Conservation (phyloP, 2,797 vertebrate species). For the Nannoperca obscura region DNA sequence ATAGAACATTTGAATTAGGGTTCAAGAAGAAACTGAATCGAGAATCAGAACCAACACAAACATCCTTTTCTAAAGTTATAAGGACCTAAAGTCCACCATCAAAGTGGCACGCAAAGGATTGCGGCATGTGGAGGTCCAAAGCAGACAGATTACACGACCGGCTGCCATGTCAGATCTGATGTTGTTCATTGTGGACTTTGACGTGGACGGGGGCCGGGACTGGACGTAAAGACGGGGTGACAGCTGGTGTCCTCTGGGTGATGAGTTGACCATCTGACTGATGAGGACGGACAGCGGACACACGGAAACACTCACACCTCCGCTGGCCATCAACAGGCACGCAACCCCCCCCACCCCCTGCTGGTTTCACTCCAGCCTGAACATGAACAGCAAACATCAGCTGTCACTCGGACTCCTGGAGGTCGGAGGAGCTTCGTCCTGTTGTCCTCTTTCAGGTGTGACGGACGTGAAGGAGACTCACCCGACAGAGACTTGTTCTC, state of each 20-base stretch:
- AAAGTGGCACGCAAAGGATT: neutral
- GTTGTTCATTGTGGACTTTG: slow-evolving; percentile 6
- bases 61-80: neutral
- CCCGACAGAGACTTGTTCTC: too few relatives aligned
- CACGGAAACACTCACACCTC: slow-evolving; percentile 40
- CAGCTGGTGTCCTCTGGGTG: slow-evolving; percentile 54
- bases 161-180: neutral
- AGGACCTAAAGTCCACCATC: neutral
- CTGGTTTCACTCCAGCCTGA: neutral
- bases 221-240: slow-evolving; percentile 36
- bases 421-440: neutral
- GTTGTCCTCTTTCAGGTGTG: neutral
- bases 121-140: neutral
- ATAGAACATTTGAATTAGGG: too few relatives aligned
- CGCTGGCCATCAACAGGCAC: slow-evolving; percentile 19
- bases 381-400: neutral
- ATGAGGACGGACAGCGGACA: slow-evolving; percentile 60
- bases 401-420: too few relatives aligned
- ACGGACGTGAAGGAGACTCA: too few relatives aligned
- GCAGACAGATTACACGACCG: neutral
- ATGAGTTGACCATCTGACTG: slow-evolving; percentile 30
- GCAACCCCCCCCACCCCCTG: neutral
- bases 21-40: neutral
- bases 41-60: neutral
- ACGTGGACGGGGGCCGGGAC: neutral